These are phyloP conservation scores for Gadus chalcogrammus DNA, from an alignment of 2,113 vertebrate genomes.

Conservation along the genomic window DNA sequence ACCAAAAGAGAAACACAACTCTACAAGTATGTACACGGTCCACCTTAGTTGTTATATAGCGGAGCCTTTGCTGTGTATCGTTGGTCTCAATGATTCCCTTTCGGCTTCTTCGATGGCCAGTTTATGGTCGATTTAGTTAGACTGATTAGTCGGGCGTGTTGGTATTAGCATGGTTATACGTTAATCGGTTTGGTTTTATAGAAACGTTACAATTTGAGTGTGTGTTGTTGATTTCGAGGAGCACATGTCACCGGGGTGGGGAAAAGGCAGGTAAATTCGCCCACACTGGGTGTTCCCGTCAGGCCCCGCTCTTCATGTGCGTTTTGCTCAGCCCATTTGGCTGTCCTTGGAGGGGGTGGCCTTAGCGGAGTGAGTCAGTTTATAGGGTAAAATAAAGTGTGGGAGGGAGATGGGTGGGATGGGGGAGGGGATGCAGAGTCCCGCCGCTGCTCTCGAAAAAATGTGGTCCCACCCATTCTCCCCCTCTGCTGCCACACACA, in stretches of 20 bases:
- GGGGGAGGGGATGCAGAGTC: conserved; percentile 66
- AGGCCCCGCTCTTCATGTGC: conserved; percentile 52
- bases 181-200: no score
- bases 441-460: conserved; percentile 58
- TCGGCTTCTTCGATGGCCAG: not conserved
- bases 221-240: conserved; percentile 62
- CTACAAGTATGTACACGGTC: conserved; percentile 61
- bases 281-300: conserved; percentile 74
- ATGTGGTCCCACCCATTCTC: conserved; percentile 66
- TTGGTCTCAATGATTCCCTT: not conserved
- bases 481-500: conserved; percentile 47
- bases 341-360: conserved; percentile 70
- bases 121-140: not conserved
- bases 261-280: conserved; percentile 70
- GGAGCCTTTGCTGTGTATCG: not conserved
- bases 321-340: conserved; percentile 74
- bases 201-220: not conserved
- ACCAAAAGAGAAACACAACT: conserved; percentile 70
- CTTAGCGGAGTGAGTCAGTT: conserved; percentile 60
- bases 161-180: not conserved
- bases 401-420: conserved; percentile 73
- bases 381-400: conserved; percentile 70
- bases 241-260: conserved; percentile 74
- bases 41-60: not conserved
- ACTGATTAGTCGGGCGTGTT: not conserved